phyloP scores from a whole-genome alignment of 2,797 vertebrate genomes.

The Australoheros facetus region DNA sequence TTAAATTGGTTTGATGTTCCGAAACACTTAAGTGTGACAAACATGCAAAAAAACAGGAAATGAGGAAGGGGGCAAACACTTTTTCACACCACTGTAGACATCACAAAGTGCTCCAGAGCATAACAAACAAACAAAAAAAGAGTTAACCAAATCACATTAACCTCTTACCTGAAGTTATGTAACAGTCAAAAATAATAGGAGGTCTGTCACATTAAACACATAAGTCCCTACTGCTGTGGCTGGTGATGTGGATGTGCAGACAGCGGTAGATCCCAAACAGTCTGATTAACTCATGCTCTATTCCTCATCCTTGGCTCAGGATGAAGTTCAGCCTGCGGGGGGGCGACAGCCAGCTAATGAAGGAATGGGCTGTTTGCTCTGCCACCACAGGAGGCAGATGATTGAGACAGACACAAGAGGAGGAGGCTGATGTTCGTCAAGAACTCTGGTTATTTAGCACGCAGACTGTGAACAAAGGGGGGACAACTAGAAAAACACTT shows the following conservation, averaged over 20 bases:
- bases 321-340: slow-evolving; percentile 11
- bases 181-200: background rate
- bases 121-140: no score
- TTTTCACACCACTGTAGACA: no score
- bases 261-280: background rate
- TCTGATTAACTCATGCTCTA: background rate
- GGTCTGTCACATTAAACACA: background rate
- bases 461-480: background rate
- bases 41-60: no score
- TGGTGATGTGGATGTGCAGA: background rate
- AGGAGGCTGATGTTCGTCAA: background rate
- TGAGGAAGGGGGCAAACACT: no score
- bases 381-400: slow-evolving; percentile 9
- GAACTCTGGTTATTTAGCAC: background rate
- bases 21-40: no score
- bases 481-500: background rate
- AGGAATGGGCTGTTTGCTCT: slow-evolving; percentile 29
- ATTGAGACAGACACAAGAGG: slow-evolving; percentile 1
- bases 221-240: background rate
- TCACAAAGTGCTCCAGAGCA: no score
- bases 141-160: no score
- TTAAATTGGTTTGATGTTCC: no score
- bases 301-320: background rate
- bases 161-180: background rate
- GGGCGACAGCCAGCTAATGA: slow-evolving; percentile 15